phyloP scores from a whole-genome alignment of 2,888 invertebrate species.

The Archips crataeganus region DNA sequence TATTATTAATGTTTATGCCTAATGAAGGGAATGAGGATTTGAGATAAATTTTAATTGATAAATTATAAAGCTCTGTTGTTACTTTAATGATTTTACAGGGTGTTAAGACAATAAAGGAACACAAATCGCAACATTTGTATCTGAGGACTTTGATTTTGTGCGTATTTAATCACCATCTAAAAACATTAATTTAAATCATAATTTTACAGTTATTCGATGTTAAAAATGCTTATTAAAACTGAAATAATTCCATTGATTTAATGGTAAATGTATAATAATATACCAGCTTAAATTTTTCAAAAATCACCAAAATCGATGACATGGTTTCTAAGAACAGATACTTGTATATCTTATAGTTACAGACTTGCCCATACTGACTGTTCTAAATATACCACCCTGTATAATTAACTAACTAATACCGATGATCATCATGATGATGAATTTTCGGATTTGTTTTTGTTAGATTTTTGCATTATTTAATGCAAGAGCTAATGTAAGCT shows the following conservation, averaged over 20 bases:
- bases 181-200: neutral
- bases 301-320: too few relatives aligned
- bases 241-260: neutral
- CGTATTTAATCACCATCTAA: neutral
- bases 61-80: constrained; percentile 23
- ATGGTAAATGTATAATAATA: too few relatives aligned
- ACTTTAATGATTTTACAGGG: constrained; percentile 20
- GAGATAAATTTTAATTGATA: constrained; percentile 35
- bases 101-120: neutral
- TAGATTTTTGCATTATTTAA: too few relatives aligned
- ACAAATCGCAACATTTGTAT: neutral
- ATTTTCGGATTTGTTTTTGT: too few relatives aligned
- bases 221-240: neutral
- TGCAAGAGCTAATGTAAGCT: too few relatives aligned
- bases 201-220: neutral
- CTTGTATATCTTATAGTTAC: too few relatives aligned
- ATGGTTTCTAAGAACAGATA: too few relatives aligned
- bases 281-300: too few relatives aligned
- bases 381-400: too few relatives aligned
- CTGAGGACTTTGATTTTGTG: neutral
- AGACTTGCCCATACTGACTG: too few relatives aligned
- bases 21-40: constrained; percentile 27
- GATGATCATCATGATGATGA: too few relatives aligned
- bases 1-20: constrained; percentile 39
- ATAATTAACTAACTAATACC: too few relatives aligned